These are phyloP conservation scores for Chlorodrepanis virens DNA, from an alignment of 2,113 vertebrate genomes.

Conservation along the genomic window DNA sequence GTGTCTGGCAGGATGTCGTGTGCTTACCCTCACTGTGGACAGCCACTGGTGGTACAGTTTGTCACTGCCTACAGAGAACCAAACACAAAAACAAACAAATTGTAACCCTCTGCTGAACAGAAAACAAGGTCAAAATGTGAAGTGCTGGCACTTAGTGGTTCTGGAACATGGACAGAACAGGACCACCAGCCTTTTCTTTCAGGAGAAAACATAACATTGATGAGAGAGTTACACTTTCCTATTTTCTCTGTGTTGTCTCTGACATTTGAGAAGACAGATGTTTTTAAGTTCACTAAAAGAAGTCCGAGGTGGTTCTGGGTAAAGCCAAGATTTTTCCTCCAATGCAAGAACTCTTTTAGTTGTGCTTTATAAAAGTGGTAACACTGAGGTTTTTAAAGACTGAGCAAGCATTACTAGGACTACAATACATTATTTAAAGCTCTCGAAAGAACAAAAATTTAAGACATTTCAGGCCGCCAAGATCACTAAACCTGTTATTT, in stretches of 20 bases:
- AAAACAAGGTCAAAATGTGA: not conserved
- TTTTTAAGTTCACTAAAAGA: not conserved
- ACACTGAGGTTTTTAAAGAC: not conserved
- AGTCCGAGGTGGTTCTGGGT: not conserved
- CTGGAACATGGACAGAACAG: not conserved
- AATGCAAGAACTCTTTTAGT: not conserved
- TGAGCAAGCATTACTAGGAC: not conserved
- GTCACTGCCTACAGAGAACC: slow-evolving; percentile 84
- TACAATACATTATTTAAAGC: not conserved
- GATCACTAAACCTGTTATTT: not conserved
- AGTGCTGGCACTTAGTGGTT: not conserved
- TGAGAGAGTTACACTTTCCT: not conserved
- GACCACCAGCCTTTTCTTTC: not conserved
- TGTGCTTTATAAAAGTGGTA: not conserved
- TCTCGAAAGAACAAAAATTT: not conserved
- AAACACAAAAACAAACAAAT: slow-evolving; percentile 13
- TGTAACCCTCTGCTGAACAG: not conserved
- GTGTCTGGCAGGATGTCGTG: not conserved
- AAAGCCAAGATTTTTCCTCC: not conserved
- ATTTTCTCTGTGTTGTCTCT: not conserved
- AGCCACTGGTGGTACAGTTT: slow-evolving; percentile 97
- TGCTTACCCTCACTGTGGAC: slow-evolving; percentile 93
- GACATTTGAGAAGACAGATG: not conserved
- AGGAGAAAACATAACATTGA: not conserved
- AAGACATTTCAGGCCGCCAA: not conserved